Conservation (phyloP, 2,113 vertebrate species). For the Antigone vipio region DNA sequence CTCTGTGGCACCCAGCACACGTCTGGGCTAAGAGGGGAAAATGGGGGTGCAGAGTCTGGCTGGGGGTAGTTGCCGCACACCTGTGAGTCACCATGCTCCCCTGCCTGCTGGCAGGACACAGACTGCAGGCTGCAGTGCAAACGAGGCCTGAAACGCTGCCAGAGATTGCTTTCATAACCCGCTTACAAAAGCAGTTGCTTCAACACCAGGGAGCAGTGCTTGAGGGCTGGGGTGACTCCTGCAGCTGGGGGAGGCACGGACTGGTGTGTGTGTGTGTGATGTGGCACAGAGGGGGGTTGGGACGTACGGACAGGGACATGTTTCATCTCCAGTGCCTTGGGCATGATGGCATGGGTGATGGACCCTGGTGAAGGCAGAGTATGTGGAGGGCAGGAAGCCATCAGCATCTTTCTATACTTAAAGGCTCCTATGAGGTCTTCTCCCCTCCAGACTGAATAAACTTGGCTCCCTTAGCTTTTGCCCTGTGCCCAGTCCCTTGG, state of each 20-base stretch:
- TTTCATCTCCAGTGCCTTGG: background rate
- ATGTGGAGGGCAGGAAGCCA: background rate
- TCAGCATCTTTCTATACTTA: background rate
- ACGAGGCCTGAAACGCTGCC: background rate
- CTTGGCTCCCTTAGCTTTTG: background rate
- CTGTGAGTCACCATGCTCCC: background rate
- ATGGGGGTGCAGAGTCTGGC: background rate
- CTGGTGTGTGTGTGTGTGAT: too few relatives aligned
- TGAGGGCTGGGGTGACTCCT: background rate
- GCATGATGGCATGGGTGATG: background rate
- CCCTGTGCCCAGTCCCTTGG: background rate
- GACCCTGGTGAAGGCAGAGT: background rate
- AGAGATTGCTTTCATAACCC: background rate
- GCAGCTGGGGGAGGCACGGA: background rate
- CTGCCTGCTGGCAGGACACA: background rate
- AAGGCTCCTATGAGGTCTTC: background rate
- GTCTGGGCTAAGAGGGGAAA: background rate
- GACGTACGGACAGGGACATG: rapidly evolving
- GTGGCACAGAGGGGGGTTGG: background rate
- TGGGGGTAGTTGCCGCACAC: too few relatives aligned
- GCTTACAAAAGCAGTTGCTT: background rate
- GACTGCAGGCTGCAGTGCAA: background rate
- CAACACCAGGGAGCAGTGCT: background rate
- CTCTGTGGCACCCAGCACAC: background rate
- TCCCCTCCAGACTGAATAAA: rapidly evolving